Conservation (phyloP, 1,140 invertebrate genomes). For the Panulirus ornatus region DNA sequence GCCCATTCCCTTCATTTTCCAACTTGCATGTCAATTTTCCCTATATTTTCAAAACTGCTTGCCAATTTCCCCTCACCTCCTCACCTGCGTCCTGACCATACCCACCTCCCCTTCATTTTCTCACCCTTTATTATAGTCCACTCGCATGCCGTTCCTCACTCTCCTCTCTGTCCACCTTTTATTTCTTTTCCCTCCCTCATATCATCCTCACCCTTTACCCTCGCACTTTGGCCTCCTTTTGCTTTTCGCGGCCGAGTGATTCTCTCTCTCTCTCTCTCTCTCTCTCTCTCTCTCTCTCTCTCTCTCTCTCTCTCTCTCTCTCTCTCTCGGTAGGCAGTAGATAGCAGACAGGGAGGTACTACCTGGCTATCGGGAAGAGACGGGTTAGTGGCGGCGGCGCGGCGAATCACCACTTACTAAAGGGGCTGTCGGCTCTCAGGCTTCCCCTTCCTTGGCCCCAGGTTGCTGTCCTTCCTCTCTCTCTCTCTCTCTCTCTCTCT, state of each 20-base stretch:
- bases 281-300: not conserved
- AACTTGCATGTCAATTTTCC: not conserved
- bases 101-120: not conserved
- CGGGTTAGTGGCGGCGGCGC: not conserved
- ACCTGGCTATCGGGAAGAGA: not conserved
- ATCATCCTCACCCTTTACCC: not conserved
- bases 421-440: not conserved
- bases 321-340: too few relatives aligned
- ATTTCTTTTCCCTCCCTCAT: not conserved
- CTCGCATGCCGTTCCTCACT: not conserved
- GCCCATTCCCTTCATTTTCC: not conserved
- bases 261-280: not conserved
- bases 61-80: not conserved
- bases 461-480: not conserved
- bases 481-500: not conserved
- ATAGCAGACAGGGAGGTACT: not conserved
- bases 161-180: not conserved
- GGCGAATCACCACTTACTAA: too few relatives aligned
- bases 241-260: not conserved
- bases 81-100: not conserved
- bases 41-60: not conserved
- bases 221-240: not conserved
- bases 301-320: conserved; percentile 23
- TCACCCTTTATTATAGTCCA: not conserved
- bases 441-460: not conserved